Evolutionary conservation across 2,797 vertebrate species (phyloP), one percentile per base, ranked within the genome.

Genomic region (Phrynocephalus forsythii): DNA sequence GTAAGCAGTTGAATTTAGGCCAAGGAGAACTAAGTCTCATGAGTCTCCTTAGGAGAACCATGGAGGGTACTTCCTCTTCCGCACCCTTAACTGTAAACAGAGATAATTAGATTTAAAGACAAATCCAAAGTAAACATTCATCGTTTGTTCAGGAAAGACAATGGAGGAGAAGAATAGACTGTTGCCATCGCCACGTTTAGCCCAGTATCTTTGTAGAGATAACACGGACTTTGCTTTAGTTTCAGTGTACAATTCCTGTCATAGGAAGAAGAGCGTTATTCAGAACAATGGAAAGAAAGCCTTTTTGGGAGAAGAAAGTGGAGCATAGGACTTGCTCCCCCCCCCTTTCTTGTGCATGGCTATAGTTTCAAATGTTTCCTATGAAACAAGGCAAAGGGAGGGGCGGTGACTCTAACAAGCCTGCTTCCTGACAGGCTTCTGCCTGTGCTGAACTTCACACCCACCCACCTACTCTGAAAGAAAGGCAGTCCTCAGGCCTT

Each of bases 161-260:
- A 76, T 87, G 71, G 72, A 26, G 44, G 26, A 85, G 81, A 88
- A 88, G 24, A 84, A 63, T 1, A 0, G 48, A 48, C 89, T 89
- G 89, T 91, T 91, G 82, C 88, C 56, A 0, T 86, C 60, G 84
- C 67, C 28, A 20, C 48, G 69, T 78, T 75, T 33, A 15, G 90
- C 26, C 89, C 89, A 82, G 48, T 92, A 91, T 91, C 90, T 91
- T 83, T 82, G 84, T 60, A 86, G 89, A 92, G 85, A 87, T 93
- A 92, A 88, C 84, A 48, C 1, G n/a, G 86, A 84, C 78, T 85
- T 89, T 22, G 26, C 72, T 22, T 67, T 16, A 26, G 60, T 78
- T 83, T 83, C 63, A 69, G 60, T 75, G n/a, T 89, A 88, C 76
- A 86, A 85, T 92, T 85, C 78, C 73, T 77, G 89, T 87, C 89